A percentile compares a stretch with the other conserved stretches of the same genome.
Conservation (phyloP, 2,797 vertebrate genomes). For the Liparis tanakae region DNA sequence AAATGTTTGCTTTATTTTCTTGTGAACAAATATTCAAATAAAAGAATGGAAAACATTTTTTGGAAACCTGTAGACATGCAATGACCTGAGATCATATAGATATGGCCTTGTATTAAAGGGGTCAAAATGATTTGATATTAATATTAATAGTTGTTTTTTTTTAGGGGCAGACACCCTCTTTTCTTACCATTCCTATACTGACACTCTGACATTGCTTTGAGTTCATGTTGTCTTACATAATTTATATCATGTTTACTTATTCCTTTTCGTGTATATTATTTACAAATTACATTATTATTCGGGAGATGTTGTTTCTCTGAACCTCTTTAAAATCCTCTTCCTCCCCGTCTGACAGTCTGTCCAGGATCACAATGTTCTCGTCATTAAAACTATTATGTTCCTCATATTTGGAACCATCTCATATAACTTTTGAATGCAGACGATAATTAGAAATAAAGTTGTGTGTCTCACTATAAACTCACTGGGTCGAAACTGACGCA, state of each 20-base stretch:
- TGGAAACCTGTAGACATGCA: not conserved
- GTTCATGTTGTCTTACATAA: not conserved
- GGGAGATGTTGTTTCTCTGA: not conserved
- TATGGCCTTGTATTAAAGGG: not conserved
- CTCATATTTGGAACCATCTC: not conserved
- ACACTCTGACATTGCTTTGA: not conserved
- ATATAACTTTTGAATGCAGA: not conserved
- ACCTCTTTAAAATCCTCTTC: not conserved
- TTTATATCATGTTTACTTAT: not conserved
- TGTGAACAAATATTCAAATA: not conserved
- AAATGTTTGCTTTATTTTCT: not conserved
- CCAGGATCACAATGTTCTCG: not conserved
- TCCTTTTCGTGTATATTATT: not conserved
- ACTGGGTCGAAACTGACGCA: not conserved
- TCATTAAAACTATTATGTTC: not conserved
- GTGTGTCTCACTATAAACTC: not conserved
- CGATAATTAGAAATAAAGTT: not conserved
- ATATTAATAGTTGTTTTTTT: not conserved
- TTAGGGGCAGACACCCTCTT: not conserved
- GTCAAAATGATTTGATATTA: not conserved
- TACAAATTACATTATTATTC: not conserved
- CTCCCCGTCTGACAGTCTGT: not conserved
- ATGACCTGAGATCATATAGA: not conserved
- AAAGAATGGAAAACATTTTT: not conserved
- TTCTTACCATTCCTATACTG: not conserved